Percentiles rank a stretch among this genome's conserved stretches.
Evolutionary conservation across 2,797 vertebrate species (phyloP).

Genomic region (Periophthalmus magnuspinnatus): DNA sequence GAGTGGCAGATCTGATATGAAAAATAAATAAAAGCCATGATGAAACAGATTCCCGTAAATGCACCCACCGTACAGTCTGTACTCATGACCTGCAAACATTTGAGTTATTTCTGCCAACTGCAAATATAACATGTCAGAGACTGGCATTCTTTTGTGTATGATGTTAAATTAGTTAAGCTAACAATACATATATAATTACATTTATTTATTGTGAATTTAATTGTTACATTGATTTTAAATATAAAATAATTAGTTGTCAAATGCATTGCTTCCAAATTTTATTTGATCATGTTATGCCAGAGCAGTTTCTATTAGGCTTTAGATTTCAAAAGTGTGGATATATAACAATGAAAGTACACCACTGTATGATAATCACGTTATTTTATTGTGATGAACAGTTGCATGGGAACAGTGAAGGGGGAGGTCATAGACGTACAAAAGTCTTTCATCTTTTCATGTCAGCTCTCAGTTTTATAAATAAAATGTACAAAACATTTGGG

Average conservation of each 20-base stretch:
- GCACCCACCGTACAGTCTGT: neutral
- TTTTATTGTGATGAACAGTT: conserved; percentile 76
- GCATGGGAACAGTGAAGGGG: conserved; percentile 70
- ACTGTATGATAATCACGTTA: conserved; percentile 64
- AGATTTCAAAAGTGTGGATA: neutral
- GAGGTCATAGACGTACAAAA: conserved; percentile 73
- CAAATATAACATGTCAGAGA: neutral
- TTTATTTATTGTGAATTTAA: too few species aligned
- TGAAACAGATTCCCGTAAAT: neutral
- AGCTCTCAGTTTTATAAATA: conserved; percentile 74
- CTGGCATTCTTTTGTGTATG: neutral
- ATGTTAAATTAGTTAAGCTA: neutral
- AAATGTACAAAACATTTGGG: conserved; percentile 76
- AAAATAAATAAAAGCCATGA: neutral
- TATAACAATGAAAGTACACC: neutral
- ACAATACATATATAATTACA: too few species aligned
- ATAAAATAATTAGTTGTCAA: too few species aligned
- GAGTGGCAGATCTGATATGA: conserved; percentile 1
- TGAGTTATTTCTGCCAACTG: neutral
- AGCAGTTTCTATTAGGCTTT: neutral
- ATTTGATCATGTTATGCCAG: neutral
- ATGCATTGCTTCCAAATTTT: too few species aligned
- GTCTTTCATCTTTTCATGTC: conserved; percentile 60
- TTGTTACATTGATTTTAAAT: too few species aligned
- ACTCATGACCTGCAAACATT: conserved; percentile 47